A percentile compares a stretch with the other conserved stretches of the same genome.
Evolutionary conservation across 2,888 invertebrate species (phyloP).

Genomic region (Parnassius orleans): DNA sequence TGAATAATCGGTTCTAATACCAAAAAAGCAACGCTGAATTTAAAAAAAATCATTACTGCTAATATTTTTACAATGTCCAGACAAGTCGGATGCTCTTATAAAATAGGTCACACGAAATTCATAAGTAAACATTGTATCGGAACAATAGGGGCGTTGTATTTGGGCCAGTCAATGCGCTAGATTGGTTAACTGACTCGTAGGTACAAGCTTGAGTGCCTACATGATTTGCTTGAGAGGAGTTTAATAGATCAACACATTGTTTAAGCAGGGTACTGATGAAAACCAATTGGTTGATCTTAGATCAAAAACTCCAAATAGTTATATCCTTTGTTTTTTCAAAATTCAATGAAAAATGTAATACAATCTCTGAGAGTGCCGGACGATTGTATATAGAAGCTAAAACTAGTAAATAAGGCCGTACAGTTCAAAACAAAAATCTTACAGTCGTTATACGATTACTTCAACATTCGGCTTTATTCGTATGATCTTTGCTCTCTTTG

Average conservation of each 20-base stretch:
- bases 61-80: constrained; percentile 31
- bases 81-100: constrained; percentile 22
- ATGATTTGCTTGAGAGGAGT: constrained; percentile 25
- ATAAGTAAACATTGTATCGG: constrained; percentile 23
- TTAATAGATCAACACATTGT: constrained; percentile 33
- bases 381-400: too few relatives aligned
- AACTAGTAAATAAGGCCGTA: too few relatives aligned
- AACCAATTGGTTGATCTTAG: constrained; percentile 16
- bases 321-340: too few relatives aligned
- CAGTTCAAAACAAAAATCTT: too few relatives aligned
- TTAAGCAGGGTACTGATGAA: constrained; percentile 27
- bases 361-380: too few relatives aligned
- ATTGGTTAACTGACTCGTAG: constrained; percentile 38
- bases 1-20: constrained; percentile 13
- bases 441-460: too few relatives aligned
- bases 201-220: constrained; percentile 23
- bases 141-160: constrained; percentile 43
- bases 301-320: neutral
- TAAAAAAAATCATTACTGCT: constrained; percentile 22
- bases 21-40: constrained; percentile 1
- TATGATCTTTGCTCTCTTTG: too few relatives aligned
- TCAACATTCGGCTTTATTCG: too few relatives aligned
- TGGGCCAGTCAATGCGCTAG: constrained; percentile 38
- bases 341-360: too few relatives aligned
- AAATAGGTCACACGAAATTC: constrained; percentile 28